Conservation (phyloP, 1,140 invertebrate species). For the Cyrtorhinus lividipennis region DNA sequence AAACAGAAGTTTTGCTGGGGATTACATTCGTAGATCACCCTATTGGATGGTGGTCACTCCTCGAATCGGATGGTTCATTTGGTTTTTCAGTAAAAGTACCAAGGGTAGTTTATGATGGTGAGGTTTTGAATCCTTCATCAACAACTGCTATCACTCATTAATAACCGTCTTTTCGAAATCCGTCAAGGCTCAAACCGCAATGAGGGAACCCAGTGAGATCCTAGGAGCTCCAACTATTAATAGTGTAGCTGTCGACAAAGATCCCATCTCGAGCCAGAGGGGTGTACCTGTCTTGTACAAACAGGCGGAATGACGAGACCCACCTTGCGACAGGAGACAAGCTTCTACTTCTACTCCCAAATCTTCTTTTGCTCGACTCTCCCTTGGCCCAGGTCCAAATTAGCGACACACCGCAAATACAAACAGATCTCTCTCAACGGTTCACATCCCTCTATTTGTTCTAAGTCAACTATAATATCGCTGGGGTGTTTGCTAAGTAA, state of each 20-base stretch:
- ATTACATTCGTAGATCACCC: too few species aligned
- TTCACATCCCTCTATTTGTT: not conserved
- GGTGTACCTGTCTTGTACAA: conserved; percentile 9
- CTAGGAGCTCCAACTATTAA: not conserved
- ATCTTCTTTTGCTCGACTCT: too few species aligned
- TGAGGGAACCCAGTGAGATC: not conserved
- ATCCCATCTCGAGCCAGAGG: not conserved
- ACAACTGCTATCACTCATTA: too few species aligned
- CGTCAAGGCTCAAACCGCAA: too few species aligned
- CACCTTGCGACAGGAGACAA: conserved; percentile 2
- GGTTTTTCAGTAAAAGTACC: too few species aligned
- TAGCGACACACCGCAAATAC: conserved; percentile 6
- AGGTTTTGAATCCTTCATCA: too few species aligned
- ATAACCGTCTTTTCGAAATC: too few species aligned
- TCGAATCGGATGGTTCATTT: too few species aligned
- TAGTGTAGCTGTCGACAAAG: not conserved
- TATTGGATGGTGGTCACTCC: too few species aligned
- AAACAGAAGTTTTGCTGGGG: too few species aligned
- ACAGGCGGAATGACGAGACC: not conserved
- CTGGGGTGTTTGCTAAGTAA: too few species aligned
- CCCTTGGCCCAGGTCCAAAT: not conserved
- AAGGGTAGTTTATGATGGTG: too few species aligned
- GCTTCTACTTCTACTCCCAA: not conserved
- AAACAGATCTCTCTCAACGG: conserved; percentile 3
- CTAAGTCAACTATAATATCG: not conserved